Conservation (phyloP, 2,113 vertebrate genomes). For the Psittacara wagleri region DNA sequence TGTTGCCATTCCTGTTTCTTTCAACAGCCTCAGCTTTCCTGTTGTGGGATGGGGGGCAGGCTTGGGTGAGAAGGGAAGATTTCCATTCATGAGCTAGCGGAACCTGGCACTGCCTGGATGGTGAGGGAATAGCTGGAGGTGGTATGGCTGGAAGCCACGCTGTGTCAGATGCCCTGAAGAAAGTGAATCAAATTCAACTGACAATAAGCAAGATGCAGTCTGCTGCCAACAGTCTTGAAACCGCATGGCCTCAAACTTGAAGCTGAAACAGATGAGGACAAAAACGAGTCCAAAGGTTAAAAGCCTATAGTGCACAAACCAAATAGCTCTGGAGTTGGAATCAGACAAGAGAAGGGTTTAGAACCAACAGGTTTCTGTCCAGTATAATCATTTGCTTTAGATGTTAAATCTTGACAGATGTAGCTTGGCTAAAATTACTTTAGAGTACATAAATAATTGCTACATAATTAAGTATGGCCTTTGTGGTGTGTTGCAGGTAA, state of each 20-base stretch:
- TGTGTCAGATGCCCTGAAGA: conserved; percentile 28
- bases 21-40: conserved; percentile 25
- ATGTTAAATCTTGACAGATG: neutral
- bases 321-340: conserved; percentile 16
- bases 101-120: conserved; percentile 39
- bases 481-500: neutral
- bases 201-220: conserved; percentile 15
- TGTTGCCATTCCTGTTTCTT: conserved; percentile 37
- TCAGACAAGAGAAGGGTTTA: neutral
- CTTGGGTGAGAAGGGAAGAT: conserved; percentile 17
- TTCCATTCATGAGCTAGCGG: conserved; percentile 26
- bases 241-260: neutral
- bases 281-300: conserved; percentile 48
- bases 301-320: conserved; percentile 1
- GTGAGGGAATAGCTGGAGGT: conserved; percentile 4
- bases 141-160: conserved; percentile 32
- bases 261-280: conserved; percentile 63
- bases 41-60: neutral
- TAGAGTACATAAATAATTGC: neutral
- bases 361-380: neutral
- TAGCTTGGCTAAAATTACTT: neutral
- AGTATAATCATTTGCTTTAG: neutral
- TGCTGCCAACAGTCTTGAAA: conserved; percentile 47
- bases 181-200: conserved; percentile 31
- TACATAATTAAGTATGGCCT: neutral